A percentile compares a stretch with the other conserved stretches of the same genome.
phyloP scores from a whole-genome alignment of 1,140 invertebrate genomes.

The Euwallacea similis region DNA sequence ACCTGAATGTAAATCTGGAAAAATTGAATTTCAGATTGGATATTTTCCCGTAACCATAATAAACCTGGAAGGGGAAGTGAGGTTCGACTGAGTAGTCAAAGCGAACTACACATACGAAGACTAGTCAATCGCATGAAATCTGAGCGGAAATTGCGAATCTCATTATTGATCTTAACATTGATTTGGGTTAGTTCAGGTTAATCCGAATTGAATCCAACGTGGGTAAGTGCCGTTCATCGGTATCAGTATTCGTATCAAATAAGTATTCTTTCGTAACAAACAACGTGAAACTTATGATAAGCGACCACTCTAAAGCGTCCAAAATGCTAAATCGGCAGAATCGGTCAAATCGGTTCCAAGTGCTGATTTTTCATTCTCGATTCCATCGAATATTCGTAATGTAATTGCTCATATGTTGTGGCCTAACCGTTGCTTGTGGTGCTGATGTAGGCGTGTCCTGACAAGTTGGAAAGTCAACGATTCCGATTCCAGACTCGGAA shows the following conservation, averaged over 20 bases:
- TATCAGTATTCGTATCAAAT: constrained; percentile 28
- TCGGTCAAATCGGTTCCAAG: not conserved
- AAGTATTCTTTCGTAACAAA: constrained; percentile 28
- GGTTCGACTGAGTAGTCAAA: constrained; percentile 27
- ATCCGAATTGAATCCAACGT: not conserved
- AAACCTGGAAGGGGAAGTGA: constrained; percentile 39
- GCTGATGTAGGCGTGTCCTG: constrained; percentile 2
- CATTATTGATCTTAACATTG: no score
- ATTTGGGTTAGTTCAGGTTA: not conserved
- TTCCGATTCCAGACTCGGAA: no score
- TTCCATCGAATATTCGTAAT: constrained; percentile 1
- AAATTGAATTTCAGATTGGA: constrained; percentile 38
- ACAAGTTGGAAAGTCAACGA: no score
- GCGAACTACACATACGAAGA: not conserved
- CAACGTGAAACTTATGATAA: not conserved
- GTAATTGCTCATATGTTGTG: constrained; percentile 26
- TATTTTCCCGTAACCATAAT: constrained; percentile 42
- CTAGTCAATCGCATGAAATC: constrained; percentile 29
- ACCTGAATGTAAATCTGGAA: not conserved
- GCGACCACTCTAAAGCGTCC: not conserved
- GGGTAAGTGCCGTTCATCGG: not conserved
- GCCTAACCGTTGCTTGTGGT: constrained; percentile 25
- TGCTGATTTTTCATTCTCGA: not conserved
- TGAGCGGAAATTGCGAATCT: no score
- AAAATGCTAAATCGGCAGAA: not conserved